Base-by-base conservation (phyloP, 2,113 vertebrate genomes). In the Columbina picui region DNA sequence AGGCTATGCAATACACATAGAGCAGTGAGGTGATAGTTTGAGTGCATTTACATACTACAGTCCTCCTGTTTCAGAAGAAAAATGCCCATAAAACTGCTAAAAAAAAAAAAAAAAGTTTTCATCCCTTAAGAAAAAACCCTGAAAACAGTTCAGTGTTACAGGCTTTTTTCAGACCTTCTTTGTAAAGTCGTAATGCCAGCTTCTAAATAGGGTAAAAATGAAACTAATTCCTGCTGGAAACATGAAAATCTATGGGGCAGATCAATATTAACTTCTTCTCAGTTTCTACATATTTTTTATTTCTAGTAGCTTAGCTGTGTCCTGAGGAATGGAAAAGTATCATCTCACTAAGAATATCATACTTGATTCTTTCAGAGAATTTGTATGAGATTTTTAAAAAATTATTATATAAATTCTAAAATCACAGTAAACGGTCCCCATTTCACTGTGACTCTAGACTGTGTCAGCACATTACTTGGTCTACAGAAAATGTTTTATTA, bases 341-440 rank as follows among this genome's bases (percentile, higher is more conserved):
- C 29, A 36, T 59, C 69, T 63, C 23, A 63, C 26, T 3, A 68
- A 32, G 12, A 89, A 65, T 25, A 36, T 5, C 10, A 57, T 4
- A 34, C 8, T 5, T 53, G 22, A 23, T 8, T 60, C 53, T 84
- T 47, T n/a, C 38, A 70, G 32, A 81, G 18, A 73, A 69, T 55
- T 41, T 38, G 8, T 29, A 10, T 22, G 18, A 76, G 19, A 8
- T 52, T 87, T 69, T 11, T 3, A 9, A 20, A 0, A 41, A 59
- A 27, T 14, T 11, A 8, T 52, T 2, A 57, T n/a, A 12, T 17
- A 17, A 73, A 81, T 61, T 71, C 21, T 41, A 12, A 85, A 87
- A 49, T 50, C 27, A 17, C 60, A 78, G n/a, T 25, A 59, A n/a
- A 5, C 0, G 0, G 74, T 60, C 0, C 10, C 21, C 7, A 34